Conservation (phyloP, 2,113 vertebrate species). For the Dasyprocta punctata region DNA sequence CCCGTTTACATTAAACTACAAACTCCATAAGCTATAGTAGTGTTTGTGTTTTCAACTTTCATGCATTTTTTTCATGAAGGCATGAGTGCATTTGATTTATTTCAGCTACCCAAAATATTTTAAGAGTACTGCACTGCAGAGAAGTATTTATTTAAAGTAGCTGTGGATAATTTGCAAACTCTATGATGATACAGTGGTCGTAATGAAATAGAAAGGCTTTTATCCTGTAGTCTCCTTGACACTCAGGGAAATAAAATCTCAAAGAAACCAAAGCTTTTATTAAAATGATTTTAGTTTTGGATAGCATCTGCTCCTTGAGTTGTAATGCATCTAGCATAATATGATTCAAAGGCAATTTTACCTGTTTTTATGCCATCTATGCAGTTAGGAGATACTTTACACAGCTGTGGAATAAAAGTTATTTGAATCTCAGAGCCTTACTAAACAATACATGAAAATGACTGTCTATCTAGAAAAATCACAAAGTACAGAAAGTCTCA, state of each 20-base stretch:
- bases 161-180: conserved; percentile 77
- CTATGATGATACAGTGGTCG: conserved; percentile 46
- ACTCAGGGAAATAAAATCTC: conserved; percentile 79
- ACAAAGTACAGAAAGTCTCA: conserved; percentile 4
- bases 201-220: conserved; percentile 81
- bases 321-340: conserved; percentile 68
- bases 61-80: conserved; percentile 29
- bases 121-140: conserved; percentile 52
- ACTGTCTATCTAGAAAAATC: not conserved
- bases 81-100: conserved; percentile 71
- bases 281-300: conserved; percentile 72
- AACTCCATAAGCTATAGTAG: conserved; percentile 78
- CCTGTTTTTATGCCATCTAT: conserved; percentile 69
- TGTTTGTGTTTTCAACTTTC: conserved; percentile 75
- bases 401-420: conserved; percentile 2
- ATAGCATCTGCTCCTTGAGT: conserved; percentile 62
- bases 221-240: conserved; percentile 74
- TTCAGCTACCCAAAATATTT: conserved; percentile 79
- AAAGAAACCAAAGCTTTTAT: conserved; percentile 70
- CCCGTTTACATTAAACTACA: conserved; percentile 81
- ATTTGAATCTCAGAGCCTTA: conserved; percentile 41
- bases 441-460: conserved; percentile 58
- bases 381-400: conserved; percentile 56
- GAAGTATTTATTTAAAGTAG: conserved; percentile 81
- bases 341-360: conserved; percentile 72